Conservation (phyloP, 2,888 invertebrate genomes). For the Poecilobothrus nobilitatus region DNA sequence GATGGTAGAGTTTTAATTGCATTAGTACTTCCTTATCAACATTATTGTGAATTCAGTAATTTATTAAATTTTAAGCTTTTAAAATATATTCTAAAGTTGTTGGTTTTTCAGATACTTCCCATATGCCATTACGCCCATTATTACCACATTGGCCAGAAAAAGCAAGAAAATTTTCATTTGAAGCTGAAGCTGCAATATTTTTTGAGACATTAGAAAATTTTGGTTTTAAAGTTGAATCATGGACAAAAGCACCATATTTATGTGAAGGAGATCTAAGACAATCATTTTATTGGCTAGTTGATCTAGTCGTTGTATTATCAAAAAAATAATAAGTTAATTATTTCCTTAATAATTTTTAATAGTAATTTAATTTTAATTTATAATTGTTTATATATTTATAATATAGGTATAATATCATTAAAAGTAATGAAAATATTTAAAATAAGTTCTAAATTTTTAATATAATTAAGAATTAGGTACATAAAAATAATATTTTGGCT, state of each 20-base stretch:
- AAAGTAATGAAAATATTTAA: too few species aligned
- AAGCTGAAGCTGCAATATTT: constrained; percentile 71
- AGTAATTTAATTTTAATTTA: too few species aligned
- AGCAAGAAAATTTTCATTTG: constrained; percentile 55
- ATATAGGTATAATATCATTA: too few species aligned
- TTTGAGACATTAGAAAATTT: constrained; percentile 48
- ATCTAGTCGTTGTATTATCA: constrained; percentile 76
- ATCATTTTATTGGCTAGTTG: constrained; percentile 85
- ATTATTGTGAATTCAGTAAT: constrained; percentile 83
- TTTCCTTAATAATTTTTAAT: too few species aligned
- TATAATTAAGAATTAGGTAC: too few species aligned
- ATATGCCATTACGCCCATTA: constrained; percentile 46
- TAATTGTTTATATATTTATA: too few species aligned
- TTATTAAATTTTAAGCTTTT: not conserved
- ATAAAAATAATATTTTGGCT: too few species aligned
- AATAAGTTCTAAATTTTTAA: too few species aligned
- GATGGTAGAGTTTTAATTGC: constrained; percentile 76
- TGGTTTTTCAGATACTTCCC: constrained; percentile 50
- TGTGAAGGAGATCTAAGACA: constrained; percentile 93
- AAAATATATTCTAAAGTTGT: not conserved
- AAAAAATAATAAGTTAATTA: constrained; percentile 29
- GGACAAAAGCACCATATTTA: constrained; percentile 89
- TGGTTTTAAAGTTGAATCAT: constrained; percentile 69
- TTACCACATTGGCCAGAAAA: constrained; percentile 55
- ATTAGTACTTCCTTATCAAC: constrained; percentile 84